Conservation (phyloP, 2,888 invertebrate genomes). For the Callosobruchus maculatus region DNA sequence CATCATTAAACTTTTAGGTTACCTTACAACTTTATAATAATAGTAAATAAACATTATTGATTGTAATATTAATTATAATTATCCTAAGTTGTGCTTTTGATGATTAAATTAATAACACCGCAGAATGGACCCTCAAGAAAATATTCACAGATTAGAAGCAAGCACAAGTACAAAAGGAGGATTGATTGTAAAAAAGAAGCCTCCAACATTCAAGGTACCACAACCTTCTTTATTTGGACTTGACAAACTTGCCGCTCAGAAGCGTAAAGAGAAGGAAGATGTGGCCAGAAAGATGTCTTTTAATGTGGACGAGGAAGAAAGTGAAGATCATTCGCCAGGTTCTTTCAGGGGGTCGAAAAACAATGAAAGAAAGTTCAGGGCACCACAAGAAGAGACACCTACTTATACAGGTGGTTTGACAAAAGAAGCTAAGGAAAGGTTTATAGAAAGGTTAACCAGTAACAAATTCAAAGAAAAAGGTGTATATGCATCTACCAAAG, state of each 20-base stretch:
- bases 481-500: constrained; percentile 66
- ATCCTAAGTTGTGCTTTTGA: too few relatives aligned
- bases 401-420: constrained; percentile 92
- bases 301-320: constrained; percentile 49
- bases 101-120: not conserved
- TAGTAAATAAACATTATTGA: too few relatives aligned
- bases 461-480: constrained; percentile 63
- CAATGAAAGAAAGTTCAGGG: constrained; percentile 66
- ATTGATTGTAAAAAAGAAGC: constrained; percentile 67
- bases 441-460: constrained; percentile 59
- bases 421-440: constrained; percentile 68
- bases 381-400: constrained; percentile 83
- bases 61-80: too few relatives aligned
- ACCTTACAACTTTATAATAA: not conserved
- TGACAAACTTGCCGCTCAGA: constrained; percentile 79
- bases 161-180: constrained; percentile 62
- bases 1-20: not conserved
- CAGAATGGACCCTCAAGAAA: constrained; percentile 44
- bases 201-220: constrained; percentile 69
- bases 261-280: constrained; percentile 61
- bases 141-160: constrained; percentile 71
- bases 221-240: constrained; percentile 75
- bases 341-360: constrained; percentile 39
- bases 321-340: constrained; percentile 42
- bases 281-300: constrained; percentile 65